Evolutionary conservation across 2,888 invertebrate genomes (phyloP), one percentile per base, ranked within the genome.

Genomic region (Amphipoea oculea): DNA sequence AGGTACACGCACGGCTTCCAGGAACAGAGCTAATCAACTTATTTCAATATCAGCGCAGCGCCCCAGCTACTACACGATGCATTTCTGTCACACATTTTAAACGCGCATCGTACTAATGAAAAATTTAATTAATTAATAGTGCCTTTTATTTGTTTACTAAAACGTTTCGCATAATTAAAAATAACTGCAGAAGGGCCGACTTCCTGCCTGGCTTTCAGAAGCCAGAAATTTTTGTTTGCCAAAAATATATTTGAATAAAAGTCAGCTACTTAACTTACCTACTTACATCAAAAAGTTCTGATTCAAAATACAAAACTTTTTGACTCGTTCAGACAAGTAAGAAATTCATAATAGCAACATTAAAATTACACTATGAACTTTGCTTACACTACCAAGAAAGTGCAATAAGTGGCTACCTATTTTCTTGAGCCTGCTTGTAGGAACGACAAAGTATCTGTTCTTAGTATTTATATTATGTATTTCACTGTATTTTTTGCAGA

Each of bases 1-100:
- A 68, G 11, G 45, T 62, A 80, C 68, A 17, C 12, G 29, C 20
- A 68, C 29, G 40, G 29, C 17, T 77, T 62, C 67, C 65, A 68
- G 36, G 67, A 78, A 77, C 71, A 11, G 29, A 69, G 66, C 40
- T 71, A 60, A 70, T 79, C 57, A 48, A 71, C 68, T 79, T 62
- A 79, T 57, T 69, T 68, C 40, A 45, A 54, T 72, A 66, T 54
- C 62, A 51, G 67, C 40, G 29, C 62, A 48, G 17, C 60, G 29
- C n/a, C 6, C 29, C 42, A 36, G 36, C 20, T 23, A 48, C 36
- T 9, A 29, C 12, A 20, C 17, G 20, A 36, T 54, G 45, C 23
- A 57, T 23, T 45, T 45, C 29, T 63, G 45, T 48, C 45, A 14
- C 62, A 48, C n/a, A 36, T 17, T 45, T 62, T 72, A 45, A 62